phyloP scores from a whole-genome alignment of 2,113 vertebrate genomes.

The Sapajus apella region DNA sequence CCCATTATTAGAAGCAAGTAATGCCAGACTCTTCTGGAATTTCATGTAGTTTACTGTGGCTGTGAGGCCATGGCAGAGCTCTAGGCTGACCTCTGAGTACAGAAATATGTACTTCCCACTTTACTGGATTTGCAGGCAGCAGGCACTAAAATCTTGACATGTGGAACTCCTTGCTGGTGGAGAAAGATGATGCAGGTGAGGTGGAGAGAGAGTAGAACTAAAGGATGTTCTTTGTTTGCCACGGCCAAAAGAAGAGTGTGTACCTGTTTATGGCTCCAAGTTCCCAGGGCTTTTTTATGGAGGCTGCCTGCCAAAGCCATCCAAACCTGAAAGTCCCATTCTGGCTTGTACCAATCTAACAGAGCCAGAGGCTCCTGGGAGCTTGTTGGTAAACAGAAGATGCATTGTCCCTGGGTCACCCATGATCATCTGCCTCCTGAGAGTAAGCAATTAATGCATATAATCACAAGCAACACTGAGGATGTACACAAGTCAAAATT shows the following conservation, averaged over 20 bases:
- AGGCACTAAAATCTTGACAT: not conserved
- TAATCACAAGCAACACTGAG: slow-evolving; percentile 25
- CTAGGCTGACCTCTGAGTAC: not conserved
- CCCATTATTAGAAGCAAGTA: not conserved
- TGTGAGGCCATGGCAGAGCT: not conserved
- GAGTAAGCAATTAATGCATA: slow-evolving; percentile 12
- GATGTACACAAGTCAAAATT: slow-evolving; percentile 3
- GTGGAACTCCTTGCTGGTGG: not conserved
- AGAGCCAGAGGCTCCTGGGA: not conserved
- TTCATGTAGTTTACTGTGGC: not conserved
- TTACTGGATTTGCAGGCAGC: no score
- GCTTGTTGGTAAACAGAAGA: not conserved
- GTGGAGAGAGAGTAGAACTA: not conserved
- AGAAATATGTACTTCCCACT: not conserved
- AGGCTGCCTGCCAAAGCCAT: not conserved
- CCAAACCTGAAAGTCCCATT: not conserved
- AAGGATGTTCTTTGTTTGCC: not conserved
- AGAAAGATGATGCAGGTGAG: not conserved
- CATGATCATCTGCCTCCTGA: slow-evolving; percentile 45
- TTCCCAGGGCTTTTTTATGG: not conserved
- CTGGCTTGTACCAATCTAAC: not conserved
- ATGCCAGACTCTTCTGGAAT: not conserved
- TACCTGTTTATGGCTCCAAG: not conserved
- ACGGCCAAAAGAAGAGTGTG: not conserved
- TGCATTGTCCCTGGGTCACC: not conserved